Base-by-base conservation (phyloP, 2,888 invertebrate genomes). In the Chalcis sispes region DNA sequence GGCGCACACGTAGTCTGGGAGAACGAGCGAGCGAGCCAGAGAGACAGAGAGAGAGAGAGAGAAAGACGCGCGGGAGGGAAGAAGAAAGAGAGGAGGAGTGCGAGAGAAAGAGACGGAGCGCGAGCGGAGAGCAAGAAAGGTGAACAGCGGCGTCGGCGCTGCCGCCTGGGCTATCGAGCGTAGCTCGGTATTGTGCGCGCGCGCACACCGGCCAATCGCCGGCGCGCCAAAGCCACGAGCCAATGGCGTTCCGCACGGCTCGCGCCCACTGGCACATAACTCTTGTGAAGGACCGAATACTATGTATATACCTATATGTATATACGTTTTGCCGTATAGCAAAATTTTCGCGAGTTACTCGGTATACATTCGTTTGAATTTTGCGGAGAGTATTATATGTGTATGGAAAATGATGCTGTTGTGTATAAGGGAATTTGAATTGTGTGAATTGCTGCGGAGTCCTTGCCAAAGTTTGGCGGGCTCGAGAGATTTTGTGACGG, bases 91-190 rank as follows among this genome's bases (percentile, higher is more conserved):
- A 56, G 67, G 23, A 42, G 56, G 56, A 56, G 67, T 46, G 67
- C 27, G 29, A 56, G 64, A 29, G 54, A 46, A 64, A 29, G 62
- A 48, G 36, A 32, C n/a, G 48, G 48, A 27, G 69, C 29, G 32
- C 36, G 15, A 29, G 67, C n/a, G n/a, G n/a, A n/a, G n/a, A n/a
- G n/a, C n/a, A n/a, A n/a, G n/a, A n/a, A n/a, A n/a, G n/a, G n/a
- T n/a, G n/a, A n/a, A n/a, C n/a, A n/a, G n/a, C n/a, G n/a, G n/a
- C n/a, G n/a, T n/a, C n/a, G n/a, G n/a, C n/a, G n/a, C n/a, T n/a
- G n/a, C n/a, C 66, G 83, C 82, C 82, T 81, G 50, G 81, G 84
- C 86, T 88, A 88, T 88, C 85, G 88, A 88, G 85, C 87, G 88
- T 85, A 85, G 84, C 85, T 86, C 81, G 80, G 72, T 36, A 36